phyloP scores from a whole-genome alignment of 2,797 vertebrate species.

The Cottoperca gobio region DNA sequence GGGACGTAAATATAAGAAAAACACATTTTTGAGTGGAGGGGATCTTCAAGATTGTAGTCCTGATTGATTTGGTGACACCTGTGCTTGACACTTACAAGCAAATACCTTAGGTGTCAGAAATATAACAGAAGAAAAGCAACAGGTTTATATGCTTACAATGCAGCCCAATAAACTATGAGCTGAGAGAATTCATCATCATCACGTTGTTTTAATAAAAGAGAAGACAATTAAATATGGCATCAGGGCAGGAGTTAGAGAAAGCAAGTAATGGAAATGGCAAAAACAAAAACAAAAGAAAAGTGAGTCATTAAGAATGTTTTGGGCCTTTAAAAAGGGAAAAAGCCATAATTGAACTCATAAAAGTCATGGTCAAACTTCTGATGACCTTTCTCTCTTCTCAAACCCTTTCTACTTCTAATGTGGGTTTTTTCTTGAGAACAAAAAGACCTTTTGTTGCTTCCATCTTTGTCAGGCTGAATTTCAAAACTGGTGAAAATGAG shows the following conservation, averaged over 20 bases:
- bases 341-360: conserved; percentile 5
- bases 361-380: conserved; percentile 7
- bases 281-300: not conserved
- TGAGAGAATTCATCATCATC: too few species aligned
- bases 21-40: too few species aligned
- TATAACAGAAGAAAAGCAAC: not conserved
- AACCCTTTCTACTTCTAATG: not conserved
- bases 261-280: not conserved
- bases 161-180: too few species aligned
- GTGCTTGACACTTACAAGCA: too few species aligned
- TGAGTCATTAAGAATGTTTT: conserved; percentile 4
- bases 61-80: not conserved
- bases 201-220: too few species aligned
- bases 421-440: conserved; percentile 5
- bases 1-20: too few species aligned
- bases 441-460: not conserved
- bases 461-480: conserved; percentile 15
- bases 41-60: not conserved
- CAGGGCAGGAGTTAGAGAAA: not conserved
- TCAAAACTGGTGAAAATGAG: conserved; percentile 49
- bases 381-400: not conserved
- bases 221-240: not conserved
- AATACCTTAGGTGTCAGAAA: not conserved
- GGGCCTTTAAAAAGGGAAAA: not conserved
- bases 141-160: not conserved